These are phyloP conservation scores for Pachypeltis micranthus DNA, from an alignment of 1,140 invertebrate genomes.

Conservation along the genomic window DNA sequence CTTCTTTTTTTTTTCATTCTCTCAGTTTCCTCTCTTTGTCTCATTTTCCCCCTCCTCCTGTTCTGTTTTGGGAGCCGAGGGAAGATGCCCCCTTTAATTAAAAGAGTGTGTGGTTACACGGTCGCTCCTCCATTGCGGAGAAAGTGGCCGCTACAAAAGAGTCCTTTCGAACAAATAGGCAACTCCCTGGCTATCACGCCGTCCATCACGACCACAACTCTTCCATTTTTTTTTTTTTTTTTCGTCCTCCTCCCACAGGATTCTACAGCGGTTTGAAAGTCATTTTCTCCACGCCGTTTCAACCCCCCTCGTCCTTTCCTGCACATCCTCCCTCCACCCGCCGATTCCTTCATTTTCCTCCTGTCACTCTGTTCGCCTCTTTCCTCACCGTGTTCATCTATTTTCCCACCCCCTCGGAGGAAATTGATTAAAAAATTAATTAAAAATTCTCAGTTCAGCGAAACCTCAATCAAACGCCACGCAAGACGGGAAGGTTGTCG, in stretches of 20 bases:
- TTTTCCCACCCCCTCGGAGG: too few species aligned
- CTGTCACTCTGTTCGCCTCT: background rate
- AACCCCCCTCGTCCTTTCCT: too few species aligned
- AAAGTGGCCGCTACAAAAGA: background rate
- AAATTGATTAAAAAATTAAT: too few species aligned
- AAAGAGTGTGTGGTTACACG: background rate
- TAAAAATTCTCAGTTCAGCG: too few species aligned
- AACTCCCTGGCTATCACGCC: too few species aligned
- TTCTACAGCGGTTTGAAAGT: constrained; percentile 2
- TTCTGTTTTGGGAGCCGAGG: too few species aligned
- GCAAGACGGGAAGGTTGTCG: too few species aligned
- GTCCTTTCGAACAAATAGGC: background rate
- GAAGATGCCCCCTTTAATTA: background rate
- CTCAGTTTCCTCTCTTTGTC: background rate
- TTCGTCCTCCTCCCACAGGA: background rate
- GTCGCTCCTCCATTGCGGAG: background rate
- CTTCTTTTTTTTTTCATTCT: constrained; percentile 5
- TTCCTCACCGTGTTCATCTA: background rate
- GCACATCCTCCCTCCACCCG: too few species aligned
- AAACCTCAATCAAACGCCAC: too few species aligned
- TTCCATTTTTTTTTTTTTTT: too few species aligned
- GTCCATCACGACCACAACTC: too few species aligned
- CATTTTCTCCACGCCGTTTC: background rate
- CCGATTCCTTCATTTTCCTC: background rate
- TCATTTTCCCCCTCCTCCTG: too few species aligned